Base-by-base conservation (phyloP, 2,113 vertebrate species). In the Pluvialis apricaria region DNA sequence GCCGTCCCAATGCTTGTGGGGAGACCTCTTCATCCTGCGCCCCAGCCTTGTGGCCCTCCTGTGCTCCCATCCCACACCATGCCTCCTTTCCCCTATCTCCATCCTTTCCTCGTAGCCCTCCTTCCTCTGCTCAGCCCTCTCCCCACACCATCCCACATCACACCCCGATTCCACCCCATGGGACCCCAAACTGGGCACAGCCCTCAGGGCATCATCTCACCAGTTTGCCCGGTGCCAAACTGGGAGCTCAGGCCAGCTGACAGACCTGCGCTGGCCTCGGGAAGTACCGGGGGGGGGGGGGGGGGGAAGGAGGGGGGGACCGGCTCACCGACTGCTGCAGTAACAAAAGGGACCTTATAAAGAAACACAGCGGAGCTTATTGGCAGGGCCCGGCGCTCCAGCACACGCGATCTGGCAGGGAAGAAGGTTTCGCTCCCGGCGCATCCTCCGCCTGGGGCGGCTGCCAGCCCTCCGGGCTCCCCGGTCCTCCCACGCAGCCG, bases 291-390 rank as follows among this genome's bases (percentile, higher is more conserved):
- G n/a, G n/a, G n/a, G n/a, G n/a, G 9, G 24, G 36, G 20, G 7
- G 12, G 40, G 18, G 38, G 16, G 11, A 6, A 9, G 18, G 19
- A 9, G 20, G 11, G 55, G 17, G 34, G 28, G 55, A 38, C 8
- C 12, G 11, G 45, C 69, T 75, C 90, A 19, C 45, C 25, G 51
- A 15, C 21, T 34, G 78, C 84, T 16, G 87, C 78, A 29, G 51
- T 32, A 54, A 91, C 90, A 64, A 42, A 66, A 93, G 65, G 77
- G 72, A 32, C 92, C 92, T 94, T 93, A 87, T 79, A 90, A 91
- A 92, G 90, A 16, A 66, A 22, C 45, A 36, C 81, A 79, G 90
- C 45, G 3, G 60, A 49, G 89, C 83, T 31, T 12, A 11, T 31
- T 11, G 87, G 72, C 64, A 24, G 54, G 13, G 36, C n/a, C 19